Conservation (phyloP, 2,797 vertebrate genomes). For the Xiphorhynchus erythropygius region DNA sequence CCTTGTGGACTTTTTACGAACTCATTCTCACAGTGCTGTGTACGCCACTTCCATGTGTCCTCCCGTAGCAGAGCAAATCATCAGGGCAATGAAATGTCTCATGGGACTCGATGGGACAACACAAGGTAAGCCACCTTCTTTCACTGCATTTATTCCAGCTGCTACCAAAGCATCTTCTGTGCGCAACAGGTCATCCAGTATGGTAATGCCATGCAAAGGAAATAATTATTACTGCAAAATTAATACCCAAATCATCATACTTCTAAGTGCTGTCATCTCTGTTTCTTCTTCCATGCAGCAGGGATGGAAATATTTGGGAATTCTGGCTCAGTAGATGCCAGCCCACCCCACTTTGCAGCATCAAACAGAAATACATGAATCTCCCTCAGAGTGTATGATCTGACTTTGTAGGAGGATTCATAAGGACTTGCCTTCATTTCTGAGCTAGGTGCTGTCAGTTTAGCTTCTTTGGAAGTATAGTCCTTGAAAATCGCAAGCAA, state of each 20-base stretch:
- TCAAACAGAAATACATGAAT: neutral
- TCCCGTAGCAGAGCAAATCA: constrained; percentile 85
- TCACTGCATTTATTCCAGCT: neutral
- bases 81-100: constrained; percentile 87
- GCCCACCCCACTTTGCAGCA: neutral
- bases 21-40: constrained; percentile 86
- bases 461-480: constrained; percentile 36
- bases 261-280: neutral
- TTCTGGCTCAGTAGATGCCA: neutral
- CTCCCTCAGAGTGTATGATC: neutral
- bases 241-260: neutral
- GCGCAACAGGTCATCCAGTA: neutral
- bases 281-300: neutral
- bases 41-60: constrained; percentile 90
- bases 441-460: neutral
- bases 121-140: constrained; percentile 79
- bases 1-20: constrained; percentile 88
- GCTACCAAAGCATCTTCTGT: neutral
- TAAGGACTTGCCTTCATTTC: neutral
- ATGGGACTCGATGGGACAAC: constrained; percentile 87
- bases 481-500: constrained; percentile 16
- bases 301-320: neutral
- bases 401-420: neutral
- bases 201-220: neutral
- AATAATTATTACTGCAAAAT: neutral